phyloP scores from a whole-genome alignment of 2,797 vertebrate genomes.

The Urocyon cinereoargenteus region DNA sequence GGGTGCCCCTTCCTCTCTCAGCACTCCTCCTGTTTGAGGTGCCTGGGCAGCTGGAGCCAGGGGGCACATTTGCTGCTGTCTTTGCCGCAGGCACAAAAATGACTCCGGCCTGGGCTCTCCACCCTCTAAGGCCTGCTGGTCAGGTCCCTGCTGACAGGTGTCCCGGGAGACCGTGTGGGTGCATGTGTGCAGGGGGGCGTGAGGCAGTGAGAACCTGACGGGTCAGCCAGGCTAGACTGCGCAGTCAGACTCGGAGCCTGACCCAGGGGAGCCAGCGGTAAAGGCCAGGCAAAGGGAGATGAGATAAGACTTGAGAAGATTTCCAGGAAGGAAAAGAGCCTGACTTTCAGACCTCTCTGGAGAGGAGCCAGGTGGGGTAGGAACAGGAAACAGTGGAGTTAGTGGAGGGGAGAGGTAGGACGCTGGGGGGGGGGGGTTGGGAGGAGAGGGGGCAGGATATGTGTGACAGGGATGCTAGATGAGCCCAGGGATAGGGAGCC shows the following conservation, averaged over 20 bases:
- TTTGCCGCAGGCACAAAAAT: not conserved
- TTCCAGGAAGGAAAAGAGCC: not conserved
- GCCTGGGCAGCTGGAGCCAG: not conserved
- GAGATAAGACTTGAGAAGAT: not conserved
- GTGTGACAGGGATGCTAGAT: not conserved
- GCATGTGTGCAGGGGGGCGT: fast-evolving
- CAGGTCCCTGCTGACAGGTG: not conserved
- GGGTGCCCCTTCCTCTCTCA: not conserved
- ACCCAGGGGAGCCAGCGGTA: not conserved
- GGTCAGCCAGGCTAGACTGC: not conserved
- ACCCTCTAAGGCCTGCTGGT: not conserved
- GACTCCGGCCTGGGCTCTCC: not conserved
- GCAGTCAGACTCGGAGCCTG: not conserved
- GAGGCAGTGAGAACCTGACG: not conserved
- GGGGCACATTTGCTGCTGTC: not conserved
- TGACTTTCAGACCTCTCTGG: not conserved
- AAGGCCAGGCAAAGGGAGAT: not conserved
- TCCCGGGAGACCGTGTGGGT: not conserved
- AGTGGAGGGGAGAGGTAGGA: not conserved
- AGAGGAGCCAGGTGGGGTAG: not conserved
- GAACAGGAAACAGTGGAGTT: not conserved
- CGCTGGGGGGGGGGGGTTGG: fast-evolving
- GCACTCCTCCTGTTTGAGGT: not conserved
- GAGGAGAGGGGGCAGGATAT: not conserved
- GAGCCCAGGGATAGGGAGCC: not conserved